phyloP scores from a whole-genome alignment of 2,113 vertebrate genomes.

The Antechinus flavipes region DNA sequence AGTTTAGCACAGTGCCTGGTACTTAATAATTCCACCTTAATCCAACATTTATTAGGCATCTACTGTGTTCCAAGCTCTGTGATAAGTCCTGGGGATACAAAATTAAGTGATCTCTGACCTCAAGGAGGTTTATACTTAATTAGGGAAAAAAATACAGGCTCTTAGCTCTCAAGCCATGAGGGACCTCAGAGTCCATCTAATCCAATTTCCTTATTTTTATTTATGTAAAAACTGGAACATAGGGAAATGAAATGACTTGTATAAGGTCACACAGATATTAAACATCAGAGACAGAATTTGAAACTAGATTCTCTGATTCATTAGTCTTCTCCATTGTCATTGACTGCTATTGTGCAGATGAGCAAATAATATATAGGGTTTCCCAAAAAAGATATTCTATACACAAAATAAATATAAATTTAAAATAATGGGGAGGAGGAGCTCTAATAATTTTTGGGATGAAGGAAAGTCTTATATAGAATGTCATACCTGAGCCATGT shows the following conservation, averaged over 20 bases:
- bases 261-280: not conserved
- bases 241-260: not conserved
- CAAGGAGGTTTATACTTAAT: not conserved
- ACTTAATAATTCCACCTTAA: not conserved
- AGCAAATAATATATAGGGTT: not conserved
- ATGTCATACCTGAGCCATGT: not conserved
- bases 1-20: not conserved
- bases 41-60: not conserved
- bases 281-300: not conserved
- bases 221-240: not conserved
- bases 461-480: not conserved
- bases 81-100: not conserved
- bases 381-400: not conserved
- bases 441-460: not conserved
- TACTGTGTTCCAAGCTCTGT: not conserved
- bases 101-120: not conserved
- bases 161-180: not conserved
- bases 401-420: not conserved
- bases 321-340: not conserved
- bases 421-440: not conserved
- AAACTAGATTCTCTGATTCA: not conserved
- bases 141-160: not conserved
- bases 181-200: not conserved
- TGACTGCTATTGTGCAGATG: not conserved
- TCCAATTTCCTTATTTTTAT: not conserved